Evolutionary conservation across 2,113 vertebrate genomes (phyloP).

Genomic region (Halcyon malimbica): DNA sequence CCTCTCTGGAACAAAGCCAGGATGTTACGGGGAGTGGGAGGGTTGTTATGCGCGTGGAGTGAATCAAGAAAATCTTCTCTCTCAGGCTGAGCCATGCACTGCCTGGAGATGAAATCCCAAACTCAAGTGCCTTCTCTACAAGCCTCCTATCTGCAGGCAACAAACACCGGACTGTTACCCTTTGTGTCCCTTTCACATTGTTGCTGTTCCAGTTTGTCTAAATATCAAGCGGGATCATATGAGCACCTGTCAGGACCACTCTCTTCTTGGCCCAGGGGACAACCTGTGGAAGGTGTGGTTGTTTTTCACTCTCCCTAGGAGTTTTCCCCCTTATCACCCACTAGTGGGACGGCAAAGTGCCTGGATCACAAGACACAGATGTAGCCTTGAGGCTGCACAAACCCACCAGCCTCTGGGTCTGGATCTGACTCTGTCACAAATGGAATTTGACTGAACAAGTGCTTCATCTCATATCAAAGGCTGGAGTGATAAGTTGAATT

Average conservation of each 20-base stretch:
- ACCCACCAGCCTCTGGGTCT: neutral
- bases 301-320: neutral
- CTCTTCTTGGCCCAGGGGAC: neutral
- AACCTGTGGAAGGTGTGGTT: neutral
- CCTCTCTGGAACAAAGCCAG: constrained; percentile 34
- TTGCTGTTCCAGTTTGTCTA: neutral
- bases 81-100: neutral
- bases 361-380: accelerated
- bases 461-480: neutral
- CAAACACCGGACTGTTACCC: neutral
- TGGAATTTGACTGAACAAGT: neutral
- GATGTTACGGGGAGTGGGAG: accelerated
- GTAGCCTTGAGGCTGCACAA: neutral
- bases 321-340: neutral
- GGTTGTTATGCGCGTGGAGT: neutral
- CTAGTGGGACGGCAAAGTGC: neutral
- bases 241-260: accelerated
- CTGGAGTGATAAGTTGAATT: constrained; percentile 13
- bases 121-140: neutral
- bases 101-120: neutral
- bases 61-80: constrained; percentile 24
- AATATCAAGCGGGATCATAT: neutral
- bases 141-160: neutral
- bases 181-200: neutral
- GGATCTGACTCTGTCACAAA: neutral